Evolutionary conservation across 2,888 invertebrate species (phyloP), one percentile per base, ranked within the genome.

Genomic region (Drosophila trichaetosa): DNA sequence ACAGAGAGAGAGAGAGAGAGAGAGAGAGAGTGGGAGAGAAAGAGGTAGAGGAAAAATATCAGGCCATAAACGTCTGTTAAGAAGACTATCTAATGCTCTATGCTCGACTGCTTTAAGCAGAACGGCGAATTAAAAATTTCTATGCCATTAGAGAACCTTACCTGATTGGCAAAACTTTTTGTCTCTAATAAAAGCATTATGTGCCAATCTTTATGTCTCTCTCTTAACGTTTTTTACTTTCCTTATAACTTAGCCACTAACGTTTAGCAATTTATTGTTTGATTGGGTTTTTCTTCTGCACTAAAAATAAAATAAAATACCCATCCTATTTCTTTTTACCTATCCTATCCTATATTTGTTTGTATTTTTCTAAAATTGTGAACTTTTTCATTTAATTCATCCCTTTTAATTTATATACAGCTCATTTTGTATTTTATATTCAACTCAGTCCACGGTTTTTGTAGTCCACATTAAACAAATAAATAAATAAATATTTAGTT

Each of bases 21-120:
- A 5, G 16, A 16, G 16, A 36, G 36, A 40, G 40, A 4, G 42
- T 34, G 34, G 34, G 11, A 21, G 42, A 21, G 4, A 33, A 11
- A 11, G 33, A 10, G 10, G 10, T 33, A 33, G 10, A n/a, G 33
- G 40, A 51, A 29, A 29, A 21, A 40, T 42, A 7, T 24, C 29
- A 42, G 24, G 46, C 24, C 27, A n/a, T 2, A 48, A n/a, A 4
- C 11, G 31, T 16, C 27, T 46, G 53, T 27, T 64, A 34, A 31
- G 6, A 1, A 1, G 63, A 56, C 69, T 52, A 48, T 36, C n/a
- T 29, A 31, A 38, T 49, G 53, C 62, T 66, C 68, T 61, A 24
- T 40, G 34, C 38, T 51, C 7, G 16, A 29, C 4, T 18, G 46
- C 27, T 13, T 29, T 7, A 3, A 29, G 24, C 8, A 16, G n/a